These are phyloP conservation scores for Galerucella calmariensis DNA, from an alignment of 2,888 invertebrate genomes.

Conservation along the genomic window DNA sequence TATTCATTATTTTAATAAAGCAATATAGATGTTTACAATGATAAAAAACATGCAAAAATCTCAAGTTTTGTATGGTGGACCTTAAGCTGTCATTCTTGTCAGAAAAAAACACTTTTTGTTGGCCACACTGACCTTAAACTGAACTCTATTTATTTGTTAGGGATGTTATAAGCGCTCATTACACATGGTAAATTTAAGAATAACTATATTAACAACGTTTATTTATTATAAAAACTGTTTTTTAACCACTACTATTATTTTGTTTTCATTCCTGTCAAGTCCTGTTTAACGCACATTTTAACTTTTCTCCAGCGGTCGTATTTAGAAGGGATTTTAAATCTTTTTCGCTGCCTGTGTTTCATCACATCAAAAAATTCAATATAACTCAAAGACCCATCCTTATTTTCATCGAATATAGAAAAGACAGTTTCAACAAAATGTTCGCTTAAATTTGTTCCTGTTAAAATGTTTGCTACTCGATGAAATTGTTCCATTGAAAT, in stretches of 20 bases:
- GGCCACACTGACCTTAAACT: too few relatives aligned
- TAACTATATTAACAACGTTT: too few relatives aligned
- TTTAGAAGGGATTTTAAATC: conserved; percentile 73
- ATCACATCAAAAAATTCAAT: conserved; percentile 98
- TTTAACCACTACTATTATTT: neutral
- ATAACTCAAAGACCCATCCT: conserved; percentile 93
- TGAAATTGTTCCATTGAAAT: conserved; percentile 84
- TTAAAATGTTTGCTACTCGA: conserved; percentile 93
- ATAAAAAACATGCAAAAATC: too few relatives aligned
- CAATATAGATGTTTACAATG: too few relatives aligned
- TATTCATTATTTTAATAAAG: too few relatives aligned
- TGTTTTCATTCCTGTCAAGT: neutral
- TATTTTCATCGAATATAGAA: conserved; percentile 90
- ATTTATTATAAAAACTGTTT: too few relatives aligned
- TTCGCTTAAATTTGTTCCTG: conserved; percentile 83
- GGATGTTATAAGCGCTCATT: too few relatives aligned
- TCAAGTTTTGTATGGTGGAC: too few relatives aligned
- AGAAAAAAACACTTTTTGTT: too few relatives aligned
- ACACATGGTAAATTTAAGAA: too few relatives aligned
- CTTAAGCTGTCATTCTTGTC: too few relatives aligned
- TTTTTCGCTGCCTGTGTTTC: conserved; percentile 94
- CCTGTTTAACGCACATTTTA: neutral
- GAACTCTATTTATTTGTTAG: too few relatives aligned
- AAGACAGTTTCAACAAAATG: conserved; percentile 94
- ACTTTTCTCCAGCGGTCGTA: neutral